phyloP scores from a whole-genome alignment of 2,888 invertebrate genomes.

The Drosophila basisetae region DNA sequence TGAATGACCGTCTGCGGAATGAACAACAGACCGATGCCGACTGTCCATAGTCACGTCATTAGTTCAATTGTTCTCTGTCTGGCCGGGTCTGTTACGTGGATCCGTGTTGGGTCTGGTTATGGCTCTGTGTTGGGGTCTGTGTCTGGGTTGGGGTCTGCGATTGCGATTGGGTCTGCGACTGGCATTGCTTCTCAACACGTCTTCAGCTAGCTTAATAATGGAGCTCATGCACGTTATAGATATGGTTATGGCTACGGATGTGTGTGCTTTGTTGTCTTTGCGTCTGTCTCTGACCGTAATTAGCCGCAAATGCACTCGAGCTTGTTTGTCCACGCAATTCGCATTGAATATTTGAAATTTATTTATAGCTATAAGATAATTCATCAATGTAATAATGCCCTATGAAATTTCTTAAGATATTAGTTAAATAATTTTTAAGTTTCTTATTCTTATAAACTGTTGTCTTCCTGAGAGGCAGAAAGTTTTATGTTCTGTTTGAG shows the following conservation, averaged over 20 bases:
- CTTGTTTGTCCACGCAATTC: not conserved
- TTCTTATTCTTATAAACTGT: not conserved
- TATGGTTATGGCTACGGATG: conserved; percentile 27
- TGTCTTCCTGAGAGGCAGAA: not conserved
- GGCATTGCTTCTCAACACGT: conserved; percentile 74
- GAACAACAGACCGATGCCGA: conserved; percentile 48
- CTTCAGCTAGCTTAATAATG: conserved; percentile 70
- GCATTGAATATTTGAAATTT: not conserved
- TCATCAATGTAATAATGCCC: not conserved
- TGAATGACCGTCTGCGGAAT: conserved; percentile 23
- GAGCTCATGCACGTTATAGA: conserved; percentile 63
- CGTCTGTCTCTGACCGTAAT: conserved; percentile 27
- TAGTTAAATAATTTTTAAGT: not conserved
- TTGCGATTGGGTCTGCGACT: conserved; percentile 18
- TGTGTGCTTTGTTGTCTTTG: conserved; percentile 31
- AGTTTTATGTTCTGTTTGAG: not conserved
- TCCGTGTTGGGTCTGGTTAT: conserved; percentile 34
- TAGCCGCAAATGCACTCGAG: conserved; percentile 41
- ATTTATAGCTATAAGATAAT: not conserved
- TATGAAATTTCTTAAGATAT: not conserved
- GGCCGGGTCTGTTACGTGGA: conserved; percentile 44
- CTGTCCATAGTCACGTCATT: conserved; percentile 78
- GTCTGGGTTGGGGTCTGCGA: conserved; percentile 11
- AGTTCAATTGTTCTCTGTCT: conserved; percentile 73
- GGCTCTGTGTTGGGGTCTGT: conserved; percentile 22